phyloP scores from a whole-genome alignment of 23 tunicate genomes.

The Ascidia mentula region DNA sequence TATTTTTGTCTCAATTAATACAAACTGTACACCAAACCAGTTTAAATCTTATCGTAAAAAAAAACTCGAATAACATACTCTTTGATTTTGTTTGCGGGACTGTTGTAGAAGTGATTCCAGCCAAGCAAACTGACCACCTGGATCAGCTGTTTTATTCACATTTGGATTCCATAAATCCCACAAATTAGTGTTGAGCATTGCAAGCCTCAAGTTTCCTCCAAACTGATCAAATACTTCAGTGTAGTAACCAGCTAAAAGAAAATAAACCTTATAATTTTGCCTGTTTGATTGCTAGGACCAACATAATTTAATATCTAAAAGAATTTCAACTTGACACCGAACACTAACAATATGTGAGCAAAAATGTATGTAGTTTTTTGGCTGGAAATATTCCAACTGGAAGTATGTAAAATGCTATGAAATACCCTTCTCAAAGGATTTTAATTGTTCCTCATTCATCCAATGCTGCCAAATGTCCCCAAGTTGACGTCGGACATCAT shows the following conservation, averaged over 20 bases:
- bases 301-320: no score
- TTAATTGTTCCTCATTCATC: slow-evolving; percentile 21
- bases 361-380: no score
- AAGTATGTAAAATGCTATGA: no score
- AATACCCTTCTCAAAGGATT: background rate
- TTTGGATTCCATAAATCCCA: slow-evolving; percentile 68
- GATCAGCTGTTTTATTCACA: slow-evolving; percentile 51
- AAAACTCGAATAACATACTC: background rate
- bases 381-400: no score
- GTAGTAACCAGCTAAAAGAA: slow-evolving; percentile 61
- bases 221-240: slow-evolving; percentile 9
- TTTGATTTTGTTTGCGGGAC: background rate
- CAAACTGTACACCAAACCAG: no score
- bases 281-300: no score
- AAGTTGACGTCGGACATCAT: slow-evolving; percentile 10
- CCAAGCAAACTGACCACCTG: slow-evolving; percentile 59
- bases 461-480: slow-evolving; percentile 41
- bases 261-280: background rate
- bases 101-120: slow-evolving; percentile 14
- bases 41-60: no score
- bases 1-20: no score
- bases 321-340: no score
- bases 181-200: slow-evolving; percentile 47
- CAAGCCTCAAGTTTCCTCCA: slow-evolving; percentile 11
- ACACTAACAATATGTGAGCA: no score